These are phyloP conservation scores for Dromococcyx pavoninus DNA, from an alignment of 2,797 vertebrate genomes.

Conservation along the genomic window DNA sequence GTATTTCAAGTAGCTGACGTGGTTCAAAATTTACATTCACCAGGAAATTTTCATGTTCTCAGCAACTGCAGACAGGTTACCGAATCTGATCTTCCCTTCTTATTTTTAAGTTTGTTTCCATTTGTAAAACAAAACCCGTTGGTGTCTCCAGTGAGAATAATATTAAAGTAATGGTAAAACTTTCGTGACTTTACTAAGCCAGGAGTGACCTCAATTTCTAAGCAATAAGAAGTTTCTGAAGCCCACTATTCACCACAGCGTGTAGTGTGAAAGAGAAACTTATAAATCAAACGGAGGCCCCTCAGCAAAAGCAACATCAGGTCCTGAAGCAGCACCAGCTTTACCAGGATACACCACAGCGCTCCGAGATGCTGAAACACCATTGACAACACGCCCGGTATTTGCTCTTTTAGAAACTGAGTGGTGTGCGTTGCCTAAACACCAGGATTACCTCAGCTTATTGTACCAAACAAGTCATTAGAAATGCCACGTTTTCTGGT, in stretches of 20 bases:
- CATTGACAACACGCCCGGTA: background rate
- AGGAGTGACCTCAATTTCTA: background rate
- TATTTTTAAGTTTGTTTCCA: background rate
- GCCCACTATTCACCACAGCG: background rate
- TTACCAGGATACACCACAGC: background rate
- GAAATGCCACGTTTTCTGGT: background rate
- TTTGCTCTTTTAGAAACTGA: background rate
- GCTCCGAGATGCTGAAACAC: background rate
- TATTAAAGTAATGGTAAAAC: background rate
- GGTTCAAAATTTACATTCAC: background rate
- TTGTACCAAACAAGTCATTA: background rate
- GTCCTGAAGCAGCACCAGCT: background rate
- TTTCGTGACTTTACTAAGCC: background rate
- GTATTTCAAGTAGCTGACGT: background rate
- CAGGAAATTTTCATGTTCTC: background rate
- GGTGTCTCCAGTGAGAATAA: background rate
- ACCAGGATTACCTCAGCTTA: background rate
- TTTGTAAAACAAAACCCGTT: background rate
- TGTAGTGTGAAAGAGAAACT: background rate
- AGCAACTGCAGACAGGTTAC: background rate
- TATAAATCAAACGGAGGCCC: background rate
- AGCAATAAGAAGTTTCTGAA: background rate
- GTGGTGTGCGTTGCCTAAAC: background rate
- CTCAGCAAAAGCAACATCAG: background rate
- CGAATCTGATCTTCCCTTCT: background rate